Evolutionary conservation across 2,888 invertebrate genomes (phyloP).

Genomic region (Periphyllus acericola): DNA sequence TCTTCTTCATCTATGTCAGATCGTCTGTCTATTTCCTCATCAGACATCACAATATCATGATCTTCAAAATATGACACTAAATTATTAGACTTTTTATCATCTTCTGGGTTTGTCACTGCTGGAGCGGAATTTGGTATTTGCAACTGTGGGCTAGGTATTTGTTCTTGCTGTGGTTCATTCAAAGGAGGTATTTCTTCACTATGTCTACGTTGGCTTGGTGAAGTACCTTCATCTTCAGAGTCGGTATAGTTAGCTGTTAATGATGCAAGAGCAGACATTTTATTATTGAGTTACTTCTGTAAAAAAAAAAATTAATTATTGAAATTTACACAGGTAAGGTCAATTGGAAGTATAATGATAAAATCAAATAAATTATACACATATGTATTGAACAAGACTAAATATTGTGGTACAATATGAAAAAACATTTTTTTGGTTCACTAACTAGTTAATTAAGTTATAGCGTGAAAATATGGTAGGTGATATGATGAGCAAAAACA

Average conservation of each 20-base stretch:
- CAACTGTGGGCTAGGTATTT: conserved; percentile 66
- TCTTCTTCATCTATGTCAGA: conserved; percentile 71
- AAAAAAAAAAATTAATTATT: background rate
- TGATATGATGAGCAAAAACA: too few relatives aligned
- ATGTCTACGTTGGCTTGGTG: conserved; percentile 66
- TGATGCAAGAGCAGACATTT: conserved; percentile 76
- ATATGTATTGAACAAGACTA: too few relatives aligned
- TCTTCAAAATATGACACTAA: conserved; percentile 73
- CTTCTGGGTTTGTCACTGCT: conserved; percentile 64
- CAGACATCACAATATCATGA: conserved; percentile 78
- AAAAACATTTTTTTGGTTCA: too few relatives aligned
- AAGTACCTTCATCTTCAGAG: conserved; percentile 88
- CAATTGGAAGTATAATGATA: too few relatives aligned
- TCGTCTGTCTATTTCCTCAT: conserved; percentile 74
- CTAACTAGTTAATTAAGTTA: too few relatives aligned
- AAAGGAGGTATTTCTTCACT: conserved; percentile 65
- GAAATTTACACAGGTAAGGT: too few relatives aligned
- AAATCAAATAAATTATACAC: too few relatives aligned
- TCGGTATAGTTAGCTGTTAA: conserved; percentile 91
- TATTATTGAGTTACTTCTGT: background rate
- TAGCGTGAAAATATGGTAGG: too few relatives aligned
- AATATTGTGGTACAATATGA: too few relatives aligned
- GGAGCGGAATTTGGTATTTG: conserved; percentile 60
- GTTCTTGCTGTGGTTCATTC: conserved; percentile 69
- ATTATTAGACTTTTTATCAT: conserved; percentile 66